Conservation (phyloP, 92 coral and sea anemone genomes). For the Epizoanthus rinbou region DNA sequence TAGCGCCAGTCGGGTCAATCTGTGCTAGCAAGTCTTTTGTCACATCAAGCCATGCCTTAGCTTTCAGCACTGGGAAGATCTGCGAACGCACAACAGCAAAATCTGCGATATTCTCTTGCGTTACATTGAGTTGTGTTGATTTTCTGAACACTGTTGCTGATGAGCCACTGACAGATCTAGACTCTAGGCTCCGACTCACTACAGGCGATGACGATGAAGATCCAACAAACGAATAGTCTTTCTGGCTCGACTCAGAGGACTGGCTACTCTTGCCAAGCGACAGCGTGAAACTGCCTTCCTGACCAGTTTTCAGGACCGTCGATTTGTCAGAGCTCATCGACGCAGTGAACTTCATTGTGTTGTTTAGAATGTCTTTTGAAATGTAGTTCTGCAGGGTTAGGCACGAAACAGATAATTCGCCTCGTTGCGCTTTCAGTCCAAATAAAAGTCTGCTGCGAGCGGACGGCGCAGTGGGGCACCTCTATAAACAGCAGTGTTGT, state of each 20-base stretch:
- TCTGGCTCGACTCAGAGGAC: not conserved
- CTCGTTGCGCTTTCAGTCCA: slow-evolving; percentile 8
- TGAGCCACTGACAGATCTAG: not conserved
- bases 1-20: slow-evolving; percentile 64
- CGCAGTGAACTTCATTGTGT: slow-evolving; percentile 11
- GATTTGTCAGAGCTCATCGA: slow-evolving; percentile 12
- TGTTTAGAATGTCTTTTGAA: slow-evolving; percentile 1
- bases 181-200: too few species aligned
- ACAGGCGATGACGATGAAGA: not conserved
- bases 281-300: slow-evolving; percentile 18
- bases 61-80: slow-evolving; percentile 82
- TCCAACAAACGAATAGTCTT: not conserved
- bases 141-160: slow-evolving; percentile 39
- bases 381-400: not conserved
- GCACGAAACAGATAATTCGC: slow-evolving; percentile 23
- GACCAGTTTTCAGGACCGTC: not conserved
- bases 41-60: slow-evolving; percentile 74
- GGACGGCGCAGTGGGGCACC: not conserved
- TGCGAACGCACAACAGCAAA: slow-evolving; percentile 76
- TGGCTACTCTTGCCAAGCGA: not conserved
- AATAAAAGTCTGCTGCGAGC: not conserved
- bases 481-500: not conserved
- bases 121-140: slow-evolving; percentile 71
- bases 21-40: slow-evolving; percentile 72
- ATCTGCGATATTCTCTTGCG: slow-evolving; percentile 72